These are phyloP conservation scores for Corythoichthys intestinalis DNA, from an alignment of 2,113 vertebrate genomes.

Conservation along the genomic window DNA sequence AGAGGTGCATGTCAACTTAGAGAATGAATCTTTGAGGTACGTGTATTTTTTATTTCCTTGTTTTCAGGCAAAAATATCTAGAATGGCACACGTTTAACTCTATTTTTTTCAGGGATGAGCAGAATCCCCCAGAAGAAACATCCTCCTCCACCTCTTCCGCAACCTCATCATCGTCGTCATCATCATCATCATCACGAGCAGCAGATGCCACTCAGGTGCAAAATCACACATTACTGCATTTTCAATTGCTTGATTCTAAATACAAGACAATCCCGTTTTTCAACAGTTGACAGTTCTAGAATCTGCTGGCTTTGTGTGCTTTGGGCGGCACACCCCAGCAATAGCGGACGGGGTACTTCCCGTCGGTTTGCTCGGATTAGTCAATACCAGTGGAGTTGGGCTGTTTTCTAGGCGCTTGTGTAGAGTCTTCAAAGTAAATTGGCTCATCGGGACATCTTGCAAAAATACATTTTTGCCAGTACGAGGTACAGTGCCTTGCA, in stretches of 20 bases:
- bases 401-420: too few species aligned
- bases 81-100: neutral
- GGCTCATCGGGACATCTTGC: too few species aligned
- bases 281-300: too few species aligned
- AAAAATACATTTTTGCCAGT: too few species aligned
- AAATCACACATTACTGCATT: neutral
- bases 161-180: neutral
- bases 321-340: too few species aligned
- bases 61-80: neutral
- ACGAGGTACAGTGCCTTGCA: too few species aligned
- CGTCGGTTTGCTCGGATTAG: too few species aligned
- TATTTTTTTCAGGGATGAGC: constrained; percentile 22
- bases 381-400: too few species aligned
- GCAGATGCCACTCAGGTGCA: constrained; percentile 21
- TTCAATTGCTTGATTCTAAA: neutral
- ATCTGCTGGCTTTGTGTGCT: too few species aligned
- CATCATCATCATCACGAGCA: neutral
- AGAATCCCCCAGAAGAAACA: constrained; percentile 13
- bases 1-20: constrained; percentile 37
- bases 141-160: neutral
- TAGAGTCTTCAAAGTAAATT: too few species aligned
- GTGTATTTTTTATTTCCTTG: neutral
- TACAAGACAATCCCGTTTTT: too few species aligned
- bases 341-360: too few species aligned
- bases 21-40: constrained; percentile 31